These are phyloP conservation scores for Cerastis rubricosa DNA, from an alignment of 2,888 invertebrate genomes.

Conservation along the genomic window DNA sequence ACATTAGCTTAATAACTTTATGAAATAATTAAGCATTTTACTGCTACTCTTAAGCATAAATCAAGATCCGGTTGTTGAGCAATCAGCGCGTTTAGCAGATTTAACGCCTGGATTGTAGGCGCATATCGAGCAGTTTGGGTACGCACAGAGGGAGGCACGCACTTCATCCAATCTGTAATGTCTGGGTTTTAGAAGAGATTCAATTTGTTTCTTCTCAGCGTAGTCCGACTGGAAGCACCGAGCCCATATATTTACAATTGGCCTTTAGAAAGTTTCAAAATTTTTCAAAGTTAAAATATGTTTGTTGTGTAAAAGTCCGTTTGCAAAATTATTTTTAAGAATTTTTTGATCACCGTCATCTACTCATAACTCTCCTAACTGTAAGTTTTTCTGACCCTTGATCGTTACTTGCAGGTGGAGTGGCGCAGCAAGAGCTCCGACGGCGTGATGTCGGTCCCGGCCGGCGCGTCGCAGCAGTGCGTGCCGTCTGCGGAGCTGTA, in stretches of 20 bases:
- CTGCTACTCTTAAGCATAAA: no score
- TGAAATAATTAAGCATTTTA: no score
- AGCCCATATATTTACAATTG: neutral
- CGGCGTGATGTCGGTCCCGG: conserved; percentile 86
- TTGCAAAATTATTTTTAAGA: neutral
- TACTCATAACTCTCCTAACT: no score
- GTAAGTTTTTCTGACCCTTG: neutral
- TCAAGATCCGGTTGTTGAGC: no score
- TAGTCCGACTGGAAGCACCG: neutral
- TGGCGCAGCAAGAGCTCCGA: conserved; percentile 75
- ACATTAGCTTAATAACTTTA: no score
- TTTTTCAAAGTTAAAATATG: neutral
- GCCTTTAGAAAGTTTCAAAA: no score
- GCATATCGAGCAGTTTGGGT: no score
- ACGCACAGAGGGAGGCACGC: no score
- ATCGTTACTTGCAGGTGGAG: conserved; percentile 78
- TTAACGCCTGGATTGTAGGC: no score
- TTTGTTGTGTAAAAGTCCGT: neutral
- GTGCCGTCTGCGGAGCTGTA: conserved; percentile 93
- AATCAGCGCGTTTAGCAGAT: no score
- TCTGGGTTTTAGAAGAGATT: no score
- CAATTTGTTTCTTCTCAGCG: neutral
- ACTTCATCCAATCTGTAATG: no score
- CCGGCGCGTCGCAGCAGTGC: conserved; percentile 93
- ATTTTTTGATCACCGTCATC: neutral